phyloP scores from a whole-genome alignment of 2,888 invertebrate genomes.

The Platycheirus rosarum region DNA sequence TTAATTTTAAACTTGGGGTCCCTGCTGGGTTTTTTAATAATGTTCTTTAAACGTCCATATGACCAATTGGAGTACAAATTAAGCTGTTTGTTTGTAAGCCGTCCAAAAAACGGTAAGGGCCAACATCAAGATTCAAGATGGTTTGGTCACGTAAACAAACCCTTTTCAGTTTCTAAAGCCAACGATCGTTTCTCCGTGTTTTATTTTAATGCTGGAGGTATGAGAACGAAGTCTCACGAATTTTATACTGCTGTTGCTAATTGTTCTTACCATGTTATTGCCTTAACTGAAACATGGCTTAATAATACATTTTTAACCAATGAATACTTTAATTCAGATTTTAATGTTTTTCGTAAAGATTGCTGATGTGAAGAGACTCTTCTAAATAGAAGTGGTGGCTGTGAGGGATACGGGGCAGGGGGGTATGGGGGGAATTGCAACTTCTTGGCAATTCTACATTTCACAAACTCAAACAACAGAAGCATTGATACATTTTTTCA shows the following conservation, averaged over 20 bases:
- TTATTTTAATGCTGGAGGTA: conserved; percentile 5
- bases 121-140: too few relatives aligned
- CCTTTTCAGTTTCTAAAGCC: too few relatives aligned
- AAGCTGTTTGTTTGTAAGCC: too few relatives aligned
- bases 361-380: background rate
- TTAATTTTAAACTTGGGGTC: background rate
- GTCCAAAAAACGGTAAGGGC: too few relatives aligned
- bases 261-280: conserved; percentile 9
- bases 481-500: too few relatives aligned
- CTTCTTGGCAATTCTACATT: too few relatives aligned
- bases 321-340: background rate
- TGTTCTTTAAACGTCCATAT: background rate
- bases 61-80: too few relatives aligned
- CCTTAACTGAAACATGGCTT: conserved; percentile 2
- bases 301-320: background rate
- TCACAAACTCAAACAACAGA: too few relatives aligned
- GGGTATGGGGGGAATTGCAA: too few relatives aligned
- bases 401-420: too few relatives aligned
- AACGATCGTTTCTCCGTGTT: background rate
- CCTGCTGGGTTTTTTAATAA: background rate
- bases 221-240: conserved; percentile 9
- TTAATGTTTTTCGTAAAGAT: background rate
- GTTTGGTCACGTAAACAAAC: too few relatives aligned
- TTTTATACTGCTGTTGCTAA: conserved; percentile 11
- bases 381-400: too few relatives aligned